Percentiles rank a stretch among this genome's conserved stretches.
phyloP scores from a whole-genome alignment of 2,888 invertebrate species.

The Cerastoderma edule region DNA sequence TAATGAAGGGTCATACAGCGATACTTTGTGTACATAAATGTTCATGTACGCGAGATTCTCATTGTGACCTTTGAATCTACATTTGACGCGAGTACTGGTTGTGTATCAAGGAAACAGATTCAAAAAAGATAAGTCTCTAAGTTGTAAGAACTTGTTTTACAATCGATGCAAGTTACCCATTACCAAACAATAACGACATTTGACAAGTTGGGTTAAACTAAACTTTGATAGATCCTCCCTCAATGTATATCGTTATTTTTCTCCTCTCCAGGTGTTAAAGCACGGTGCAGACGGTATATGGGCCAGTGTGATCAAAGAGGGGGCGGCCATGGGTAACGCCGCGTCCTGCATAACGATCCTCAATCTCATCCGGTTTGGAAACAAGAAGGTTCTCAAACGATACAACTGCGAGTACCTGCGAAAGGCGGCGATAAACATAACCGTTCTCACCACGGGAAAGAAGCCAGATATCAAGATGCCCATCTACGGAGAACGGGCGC shows the following conservation, averaged over 20 bases:
- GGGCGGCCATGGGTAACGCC: slow-evolving; percentile 36
- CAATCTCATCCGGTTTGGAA: slow-evolving; percentile 36
- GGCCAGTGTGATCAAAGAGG: slow-evolving; percentile 38
- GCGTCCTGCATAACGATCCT: slow-evolving; percentile 34
- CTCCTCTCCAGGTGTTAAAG: slow-evolving; percentile 2
- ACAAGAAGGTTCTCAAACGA: slow-evolving; percentile 35
- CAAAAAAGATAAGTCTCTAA: neutral
- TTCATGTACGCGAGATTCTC: too few species aligned
- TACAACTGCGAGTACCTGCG: slow-evolving; percentile 41
- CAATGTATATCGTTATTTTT: neutral
- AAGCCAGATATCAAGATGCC: slow-evolving; percentile 28
- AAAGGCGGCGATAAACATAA: slow-evolving; percentile 37
- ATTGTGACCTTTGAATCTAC: too few species aligned
- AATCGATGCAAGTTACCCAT: neutral
- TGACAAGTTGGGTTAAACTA: neutral
- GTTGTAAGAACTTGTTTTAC: too few species aligned
- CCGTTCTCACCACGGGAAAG: slow-evolving; percentile 30
- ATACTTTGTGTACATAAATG: too few species aligned
- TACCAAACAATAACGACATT: neutral
- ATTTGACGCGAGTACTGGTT: neutral
- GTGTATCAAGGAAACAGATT: neutral
- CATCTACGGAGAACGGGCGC: slow-evolving; percentile 32
- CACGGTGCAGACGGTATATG: slow-evolving; percentile 36
- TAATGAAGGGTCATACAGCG: too few species aligned
- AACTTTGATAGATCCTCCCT: too few species aligned